Evolutionary conservation across 2,888 invertebrate genomes (phyloP), one percentile per base, ranked within the genome.

Genomic region (Drosophila nigricruria): DNA sequence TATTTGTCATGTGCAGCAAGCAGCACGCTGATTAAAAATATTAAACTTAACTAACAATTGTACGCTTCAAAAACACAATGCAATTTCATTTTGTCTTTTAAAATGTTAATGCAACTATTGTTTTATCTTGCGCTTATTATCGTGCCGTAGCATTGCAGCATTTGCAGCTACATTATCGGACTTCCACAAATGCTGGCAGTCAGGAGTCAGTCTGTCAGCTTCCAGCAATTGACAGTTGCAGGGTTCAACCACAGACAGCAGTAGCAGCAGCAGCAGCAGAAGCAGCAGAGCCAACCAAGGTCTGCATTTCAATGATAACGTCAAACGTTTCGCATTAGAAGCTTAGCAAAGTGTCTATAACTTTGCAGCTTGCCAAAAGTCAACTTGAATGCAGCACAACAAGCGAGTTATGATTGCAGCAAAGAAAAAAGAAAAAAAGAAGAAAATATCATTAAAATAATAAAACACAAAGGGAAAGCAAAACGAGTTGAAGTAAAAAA

Each of bases 301-400:
- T 40, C 68, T 77, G 73, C 69, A 60, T 53, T 34, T 30, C 12
- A 63, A 50, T 64, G 63, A 78, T 78, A 67, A 70, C 42, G 60
- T 70, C 63, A 67, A 61, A 62, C 59, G 43, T 72, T 76, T 64
- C 23, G 40, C 50, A 36, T 69, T 65, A 45, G 32, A 64, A 67
- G 59, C 34, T 75, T 34, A 30, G 42, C 56, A 23, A 56, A 36
- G 25, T 16, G 23, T 40, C 30, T 12, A 23, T 9, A 58, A 64
- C 38, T 56, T 57, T 57, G 38, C 20, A 42, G 18, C 32, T 32
- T 12, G 12, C n/a, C 34, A 6, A 32, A 50, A 47, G n/a, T 20
- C 34, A 43, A 34, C 27, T 50, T 38, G 4, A 47, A 50, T 56
- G 49, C 43, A 57, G 34, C 32, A 27, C 45, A 56, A 56, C 20